Conservation (phyloP, 2,888 invertebrate genomes). For the Thelaira solivaga region DNA sequence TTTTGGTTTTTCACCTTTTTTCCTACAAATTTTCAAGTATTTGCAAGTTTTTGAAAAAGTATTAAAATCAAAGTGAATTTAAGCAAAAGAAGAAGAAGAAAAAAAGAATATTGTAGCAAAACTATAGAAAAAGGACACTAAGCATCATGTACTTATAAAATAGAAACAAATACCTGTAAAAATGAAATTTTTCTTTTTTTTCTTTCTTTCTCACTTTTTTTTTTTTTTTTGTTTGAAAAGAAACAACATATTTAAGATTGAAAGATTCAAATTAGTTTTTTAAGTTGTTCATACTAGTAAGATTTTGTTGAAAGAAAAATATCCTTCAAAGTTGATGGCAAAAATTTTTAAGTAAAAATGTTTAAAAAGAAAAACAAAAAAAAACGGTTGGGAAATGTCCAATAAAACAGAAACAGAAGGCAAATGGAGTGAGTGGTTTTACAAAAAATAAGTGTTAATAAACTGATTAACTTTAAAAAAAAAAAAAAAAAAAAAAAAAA, state of each 20-base stretch:
- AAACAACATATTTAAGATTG: constrained; percentile 3
- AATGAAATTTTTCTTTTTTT: background rate
- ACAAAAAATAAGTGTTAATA: too few relatives aligned
- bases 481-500: too few relatives aligned
- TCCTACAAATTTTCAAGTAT: constrained; percentile 27
- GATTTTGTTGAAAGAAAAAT: background rate
- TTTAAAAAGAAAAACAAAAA: background rate
- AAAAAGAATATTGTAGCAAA: background rate
- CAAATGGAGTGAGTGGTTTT: too few relatives aligned
- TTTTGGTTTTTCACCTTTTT: background rate
- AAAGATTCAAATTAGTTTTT: constrained; percentile 43
- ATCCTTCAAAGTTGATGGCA: background rate
- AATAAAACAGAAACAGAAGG: background rate
- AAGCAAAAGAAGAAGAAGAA: background rate
- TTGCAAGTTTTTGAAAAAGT: constrained; percentile 26
- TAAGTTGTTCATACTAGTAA: constrained; percentile 7
- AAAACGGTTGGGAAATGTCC: constrained; percentile 12
- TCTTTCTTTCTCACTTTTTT: background rate
- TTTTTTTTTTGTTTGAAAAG: background rate
- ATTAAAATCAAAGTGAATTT: constrained; percentile 24
- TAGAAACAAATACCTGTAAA: constrained; percentile 14
- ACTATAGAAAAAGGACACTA: background rate
- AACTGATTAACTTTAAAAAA: too few relatives aligned
- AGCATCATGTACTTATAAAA: background rate
- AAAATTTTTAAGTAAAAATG: background rate